phyloP scores from a whole-genome alignment of 2,888 invertebrate genomes.

The Drosophila kokeensis region DNA sequence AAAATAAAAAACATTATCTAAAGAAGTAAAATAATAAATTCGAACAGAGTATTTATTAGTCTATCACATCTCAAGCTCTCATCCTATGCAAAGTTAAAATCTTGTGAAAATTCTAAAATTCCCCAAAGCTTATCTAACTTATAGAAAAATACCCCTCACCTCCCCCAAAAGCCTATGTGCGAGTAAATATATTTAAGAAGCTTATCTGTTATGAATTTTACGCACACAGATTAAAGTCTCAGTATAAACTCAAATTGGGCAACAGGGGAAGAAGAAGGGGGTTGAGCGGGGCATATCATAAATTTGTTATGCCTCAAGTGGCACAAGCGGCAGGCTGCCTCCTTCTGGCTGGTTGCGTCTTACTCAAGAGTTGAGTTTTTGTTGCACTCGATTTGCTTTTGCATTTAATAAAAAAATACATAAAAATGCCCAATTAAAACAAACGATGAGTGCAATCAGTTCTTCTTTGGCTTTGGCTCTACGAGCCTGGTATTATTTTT shows the following conservation, averaged over 20 bases:
- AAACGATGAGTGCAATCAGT: constrained; percentile 62
- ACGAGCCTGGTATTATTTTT: constrained; percentile 34
- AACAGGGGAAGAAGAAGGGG: background rate
- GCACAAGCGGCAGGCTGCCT: constrained; percentile 7
- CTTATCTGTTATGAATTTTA: constrained; percentile 33
- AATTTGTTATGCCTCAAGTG: constrained; percentile 34
- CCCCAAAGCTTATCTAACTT: constrained; percentile 13
- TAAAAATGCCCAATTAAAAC: constrained; percentile 74
- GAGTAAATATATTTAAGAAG: constrained; percentile 16
- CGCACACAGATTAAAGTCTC: constrained; percentile 35
- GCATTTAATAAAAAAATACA: constrained; percentile 64
- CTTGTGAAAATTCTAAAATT: constrained; percentile 29
- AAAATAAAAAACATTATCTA: background rate
- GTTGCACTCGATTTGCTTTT: constrained; percentile 49
- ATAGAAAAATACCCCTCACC: background rate
- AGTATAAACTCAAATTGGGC: background rate
- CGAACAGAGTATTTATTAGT: background rate
- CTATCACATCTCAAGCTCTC: background rate
- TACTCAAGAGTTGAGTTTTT: constrained; percentile 2
- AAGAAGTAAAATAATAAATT: background rate
- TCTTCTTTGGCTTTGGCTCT: constrained; percentile 20
- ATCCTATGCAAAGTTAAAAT: background rate
- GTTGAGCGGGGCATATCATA: constrained; percentile 10
- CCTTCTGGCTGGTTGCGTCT: background rate
- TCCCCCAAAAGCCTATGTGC: background rate